Percentiles rank a stretch among this genome's conserved stretches.
phyloP scores from a whole-genome alignment of 2,888 invertebrate genomes.

The Gortyna flavago region DNA sequence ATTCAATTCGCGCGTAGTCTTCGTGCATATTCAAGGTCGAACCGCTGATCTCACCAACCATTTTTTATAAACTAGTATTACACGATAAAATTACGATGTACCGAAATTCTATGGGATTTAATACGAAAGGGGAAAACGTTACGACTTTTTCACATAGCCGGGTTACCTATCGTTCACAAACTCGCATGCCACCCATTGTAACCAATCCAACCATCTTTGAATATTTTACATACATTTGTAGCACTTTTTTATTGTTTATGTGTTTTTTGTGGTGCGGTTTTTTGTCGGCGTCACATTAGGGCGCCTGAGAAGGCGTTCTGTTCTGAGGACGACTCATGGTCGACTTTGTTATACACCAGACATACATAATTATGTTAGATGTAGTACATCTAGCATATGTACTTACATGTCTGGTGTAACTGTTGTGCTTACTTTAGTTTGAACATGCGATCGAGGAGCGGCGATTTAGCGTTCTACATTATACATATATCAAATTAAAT shows the following conservation, averaged over 20 bases:
- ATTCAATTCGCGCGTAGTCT: slow-evolving; percentile 75
- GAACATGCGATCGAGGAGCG: neutral
- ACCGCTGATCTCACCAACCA: slow-evolving; percentile 85
- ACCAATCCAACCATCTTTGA: slow-evolving; percentile 76
- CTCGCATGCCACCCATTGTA: slow-evolving; percentile 72
- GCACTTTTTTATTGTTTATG: slow-evolving; percentile 64
- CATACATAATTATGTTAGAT: slow-evolving; percentile 18
- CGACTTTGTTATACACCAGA: slow-evolving; percentile 49
- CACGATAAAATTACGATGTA: slow-evolving; percentile 74
- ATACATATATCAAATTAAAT: too few species aligned
- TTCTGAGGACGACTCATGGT: slow-evolving; percentile 70
- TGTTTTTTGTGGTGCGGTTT: slow-evolving; percentile 70
- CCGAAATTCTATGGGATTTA: slow-evolving; percentile 54
- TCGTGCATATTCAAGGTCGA: slow-evolving; percentile 81
- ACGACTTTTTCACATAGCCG: slow-evolving; percentile 61
- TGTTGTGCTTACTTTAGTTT: slow-evolving; percentile 9
- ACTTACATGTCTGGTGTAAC: neutral
- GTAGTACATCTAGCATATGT: slow-evolving; percentile 12
- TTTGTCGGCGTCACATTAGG: slow-evolving; percentile 80
- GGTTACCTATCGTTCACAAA: slow-evolving; percentile 71
- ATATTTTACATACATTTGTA: slow-evolving; percentile 79
- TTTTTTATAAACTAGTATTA: slow-evolving; percentile 81
- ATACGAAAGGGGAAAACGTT: slow-evolving; percentile 44
- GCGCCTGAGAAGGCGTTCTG: slow-evolving; percentile 75
- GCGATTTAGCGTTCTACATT: neutral